Conservation (phyloP, 1,140 invertebrate genomes). For the Teleopsis dalmanni region DNA sequence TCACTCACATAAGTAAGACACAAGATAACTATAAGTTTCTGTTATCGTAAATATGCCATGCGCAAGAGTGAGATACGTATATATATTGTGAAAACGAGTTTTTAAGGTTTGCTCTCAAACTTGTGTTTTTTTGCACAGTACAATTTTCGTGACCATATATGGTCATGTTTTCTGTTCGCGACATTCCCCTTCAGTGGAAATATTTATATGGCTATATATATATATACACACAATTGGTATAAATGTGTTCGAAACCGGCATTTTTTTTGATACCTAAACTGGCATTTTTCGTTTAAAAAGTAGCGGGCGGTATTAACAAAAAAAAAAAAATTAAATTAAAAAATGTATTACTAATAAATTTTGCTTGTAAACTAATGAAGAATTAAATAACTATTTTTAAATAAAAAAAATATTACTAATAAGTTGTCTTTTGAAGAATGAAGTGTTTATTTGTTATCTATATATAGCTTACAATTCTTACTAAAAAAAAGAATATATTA, state of each 20-base stretch:
- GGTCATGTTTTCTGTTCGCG: conserved; percentile 35
- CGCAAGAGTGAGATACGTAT: neutral
- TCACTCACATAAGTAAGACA: no score
- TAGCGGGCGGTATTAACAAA: neutral
- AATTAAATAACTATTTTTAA: neutral
- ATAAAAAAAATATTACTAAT: neutral
- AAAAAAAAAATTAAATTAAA: conserved; percentile 16
- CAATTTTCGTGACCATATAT: conserved; percentile 43
- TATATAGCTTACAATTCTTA: neutral
- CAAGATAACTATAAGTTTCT: neutral
- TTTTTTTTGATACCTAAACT: neutral
- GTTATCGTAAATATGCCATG: neutral
- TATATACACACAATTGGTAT: neutral
- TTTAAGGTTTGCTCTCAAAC: neutral
- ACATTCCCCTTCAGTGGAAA: conserved; percentile 2
- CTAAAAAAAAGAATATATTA: neutral
- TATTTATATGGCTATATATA: neutral
- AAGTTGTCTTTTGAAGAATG: neutral
- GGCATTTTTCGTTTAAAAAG: conserved; percentile 5
- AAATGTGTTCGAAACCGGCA: neutral
- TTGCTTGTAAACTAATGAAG: no score
- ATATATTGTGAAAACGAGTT: neutral
- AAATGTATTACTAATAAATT: no score
- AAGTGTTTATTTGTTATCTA: neutral
- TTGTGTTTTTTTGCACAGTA: neutral